Evolutionary conservation across 2,888 invertebrate species (phyloP).

Genomic region (Trachelus stipa): DNA sequence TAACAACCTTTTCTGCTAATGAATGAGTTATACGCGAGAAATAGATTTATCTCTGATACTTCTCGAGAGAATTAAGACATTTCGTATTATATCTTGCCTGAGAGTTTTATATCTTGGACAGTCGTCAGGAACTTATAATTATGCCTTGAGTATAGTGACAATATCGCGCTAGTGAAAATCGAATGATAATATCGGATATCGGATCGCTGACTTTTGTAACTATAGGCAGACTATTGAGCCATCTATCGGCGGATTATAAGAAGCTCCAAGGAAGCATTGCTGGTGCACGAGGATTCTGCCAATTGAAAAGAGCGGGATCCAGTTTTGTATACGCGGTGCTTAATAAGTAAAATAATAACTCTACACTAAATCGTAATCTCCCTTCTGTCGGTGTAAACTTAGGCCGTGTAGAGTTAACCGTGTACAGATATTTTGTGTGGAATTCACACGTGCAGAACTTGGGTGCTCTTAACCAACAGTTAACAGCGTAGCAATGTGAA

Average conservation of each 20-base stretch:
- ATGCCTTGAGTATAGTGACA: not conserved
- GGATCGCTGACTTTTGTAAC: not conserved
- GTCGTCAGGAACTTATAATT: not conserved
- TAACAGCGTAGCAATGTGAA: too few relatives aligned
- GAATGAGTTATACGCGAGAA: not conserved
- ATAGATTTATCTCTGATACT: not conserved
- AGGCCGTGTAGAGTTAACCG: too few relatives aligned
- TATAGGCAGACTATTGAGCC: not conserved
- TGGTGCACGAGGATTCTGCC: not conserved
- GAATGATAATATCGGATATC: not conserved
- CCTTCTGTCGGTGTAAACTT: too few relatives aligned
- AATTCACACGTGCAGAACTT: too few relatives aligned
- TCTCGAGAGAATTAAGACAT: not conserved
- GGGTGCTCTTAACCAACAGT: too few relatives aligned
- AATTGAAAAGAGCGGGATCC: too few relatives aligned
- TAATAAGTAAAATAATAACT: too few relatives aligned
- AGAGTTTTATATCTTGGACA: not conserved
- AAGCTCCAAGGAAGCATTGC: not conserved
- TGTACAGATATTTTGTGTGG: too few relatives aligned
- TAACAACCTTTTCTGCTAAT: not conserved
- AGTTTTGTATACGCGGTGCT: too few relatives aligned
- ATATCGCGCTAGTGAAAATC: not conserved
- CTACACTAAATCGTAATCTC: too few relatives aligned
- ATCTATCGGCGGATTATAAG: not conserved
- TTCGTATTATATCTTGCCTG: not conserved